A percentile compares a stretch with the other conserved stretches of the same genome.
Evolutionary conservation across 2,797 vertebrate species (phyloP).

Genomic region (Dendrocincla tyrannina): DNA sequence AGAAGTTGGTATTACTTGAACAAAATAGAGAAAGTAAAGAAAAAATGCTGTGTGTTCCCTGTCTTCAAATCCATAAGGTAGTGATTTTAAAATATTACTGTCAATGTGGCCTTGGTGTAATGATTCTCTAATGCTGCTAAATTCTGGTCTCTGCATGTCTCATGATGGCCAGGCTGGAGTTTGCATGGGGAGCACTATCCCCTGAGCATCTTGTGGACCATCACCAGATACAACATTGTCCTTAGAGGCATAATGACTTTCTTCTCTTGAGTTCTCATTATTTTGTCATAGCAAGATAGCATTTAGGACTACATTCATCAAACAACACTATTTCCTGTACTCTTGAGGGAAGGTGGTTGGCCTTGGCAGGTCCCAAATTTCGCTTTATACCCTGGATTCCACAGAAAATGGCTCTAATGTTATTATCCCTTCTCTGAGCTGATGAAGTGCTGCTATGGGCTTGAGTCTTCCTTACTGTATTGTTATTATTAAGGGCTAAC

Average conservation of each 20-base stretch:
- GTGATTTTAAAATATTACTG: background rate
- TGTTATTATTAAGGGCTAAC: background rate
- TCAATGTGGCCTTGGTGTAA: background rate
- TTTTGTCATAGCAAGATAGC: background rate
- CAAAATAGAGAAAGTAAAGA: background rate
- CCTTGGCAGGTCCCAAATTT: background rate
- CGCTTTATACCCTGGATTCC: background rate
- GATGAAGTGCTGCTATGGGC: background rate
- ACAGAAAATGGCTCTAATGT: background rate
- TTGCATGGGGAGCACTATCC: background rate
- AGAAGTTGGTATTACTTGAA: background rate
- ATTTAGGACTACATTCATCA: background rate
- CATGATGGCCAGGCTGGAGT: background rate
- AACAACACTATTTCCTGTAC: background rate
- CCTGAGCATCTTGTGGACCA: background rate
- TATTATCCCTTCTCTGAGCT: background rate
- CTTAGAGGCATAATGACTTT: background rate
- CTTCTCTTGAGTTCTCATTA: background rate
- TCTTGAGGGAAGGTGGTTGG: background rate
- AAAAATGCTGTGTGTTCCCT: background rate
- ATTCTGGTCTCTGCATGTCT: background rate
- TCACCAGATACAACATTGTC: background rate
- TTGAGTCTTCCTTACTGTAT: background rate
- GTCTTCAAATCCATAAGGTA: background rate
- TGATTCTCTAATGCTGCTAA: background rate